These are phyloP conservation scores for Cyprinodon tularosa DNA, from an alignment of 2,113 vertebrate genomes.

Conservation along the genomic window DNA sequence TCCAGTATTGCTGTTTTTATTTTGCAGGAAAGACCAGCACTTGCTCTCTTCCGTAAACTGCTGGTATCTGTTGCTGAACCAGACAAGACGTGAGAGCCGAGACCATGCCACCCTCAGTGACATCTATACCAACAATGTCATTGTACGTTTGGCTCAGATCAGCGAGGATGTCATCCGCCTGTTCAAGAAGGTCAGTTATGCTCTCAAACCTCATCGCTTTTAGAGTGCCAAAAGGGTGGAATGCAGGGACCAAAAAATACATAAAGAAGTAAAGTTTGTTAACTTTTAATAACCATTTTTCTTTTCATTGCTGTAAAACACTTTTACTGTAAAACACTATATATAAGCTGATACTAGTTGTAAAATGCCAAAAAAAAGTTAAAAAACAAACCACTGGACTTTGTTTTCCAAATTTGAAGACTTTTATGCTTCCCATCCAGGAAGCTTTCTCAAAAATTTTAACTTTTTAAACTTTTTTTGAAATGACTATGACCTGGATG, in stretches of 20 bases:
- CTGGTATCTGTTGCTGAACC: conserved; percentile 96
- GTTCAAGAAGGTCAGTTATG: conserved; percentile 92
- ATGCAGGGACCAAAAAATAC: background rate
- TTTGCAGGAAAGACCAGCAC: conserved; percentile 93
- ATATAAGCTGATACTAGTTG: too few relatives aligned
- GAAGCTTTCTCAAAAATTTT: too few relatives aligned
- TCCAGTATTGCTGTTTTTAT: background rate
- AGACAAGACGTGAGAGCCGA: conserved; percentile 93
- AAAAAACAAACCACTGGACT: too few relatives aligned
- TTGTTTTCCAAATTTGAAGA: too few relatives aligned
- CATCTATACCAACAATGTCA: conserved; percentile 98
- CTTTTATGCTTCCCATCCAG: too few relatives aligned
- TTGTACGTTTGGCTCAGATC: conserved; percentile 93
- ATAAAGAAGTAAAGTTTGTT: background rate
- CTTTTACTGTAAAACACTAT: too few relatives aligned
- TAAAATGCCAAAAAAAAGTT: too few relatives aligned
- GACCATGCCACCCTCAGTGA: conserved; percentile 96
- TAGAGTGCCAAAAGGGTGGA: background rate
- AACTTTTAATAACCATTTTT: background rate
- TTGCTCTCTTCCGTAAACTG: conserved; percentile 96
- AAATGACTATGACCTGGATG: too few relatives aligned
- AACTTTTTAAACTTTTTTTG: too few relatives aligned
- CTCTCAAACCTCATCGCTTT: background rate
- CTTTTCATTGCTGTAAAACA: background rate
- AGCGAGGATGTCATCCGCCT: conserved; percentile 96